phyloP scores from a whole-genome alignment of 2,797 vertebrate species.

The Bradypus variegatus region DNA sequence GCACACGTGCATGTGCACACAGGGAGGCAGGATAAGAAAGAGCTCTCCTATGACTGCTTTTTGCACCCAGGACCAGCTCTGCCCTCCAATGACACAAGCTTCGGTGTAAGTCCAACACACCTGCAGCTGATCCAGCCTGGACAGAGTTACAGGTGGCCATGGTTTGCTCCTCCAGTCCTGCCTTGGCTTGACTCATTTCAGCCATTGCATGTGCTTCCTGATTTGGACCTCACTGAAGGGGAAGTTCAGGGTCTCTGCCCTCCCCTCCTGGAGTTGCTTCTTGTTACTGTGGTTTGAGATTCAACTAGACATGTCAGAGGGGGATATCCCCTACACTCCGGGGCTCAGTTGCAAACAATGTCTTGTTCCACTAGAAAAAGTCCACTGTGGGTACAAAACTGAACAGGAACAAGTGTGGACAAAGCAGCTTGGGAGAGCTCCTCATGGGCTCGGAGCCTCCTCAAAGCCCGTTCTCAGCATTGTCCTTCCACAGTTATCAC shows the following conservation, averaged over 20 bases:
- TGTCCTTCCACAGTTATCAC: neutral
- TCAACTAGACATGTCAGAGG: neutral
- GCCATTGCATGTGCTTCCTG: neutral
- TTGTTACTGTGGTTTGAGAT: neutral
- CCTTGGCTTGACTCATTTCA: neutral
- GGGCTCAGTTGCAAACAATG: neutral
- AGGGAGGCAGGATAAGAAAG: neutral
- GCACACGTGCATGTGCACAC: rapidly evolving
- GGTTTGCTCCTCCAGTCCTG: neutral
- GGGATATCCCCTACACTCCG: neutral
- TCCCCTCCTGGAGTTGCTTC: neutral
- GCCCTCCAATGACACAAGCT: neutral
- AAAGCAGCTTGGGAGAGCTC: neutral
- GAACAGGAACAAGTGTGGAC: neutral
- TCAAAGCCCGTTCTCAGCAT: neutral
- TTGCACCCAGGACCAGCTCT: neutral
- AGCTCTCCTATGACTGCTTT: neutral
- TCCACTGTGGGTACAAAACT: neutral
- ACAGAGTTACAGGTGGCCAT: neutral
- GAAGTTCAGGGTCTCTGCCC: neutral
- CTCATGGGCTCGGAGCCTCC: neutral
- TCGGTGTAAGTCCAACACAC: neutral
- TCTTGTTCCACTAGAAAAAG: neutral
- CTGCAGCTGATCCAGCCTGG: neutral
- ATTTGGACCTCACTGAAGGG: neutral